Base-by-base conservation (phyloP, 2,797 vertebrate species). In the Poeciliopsis gracilis region DNA sequence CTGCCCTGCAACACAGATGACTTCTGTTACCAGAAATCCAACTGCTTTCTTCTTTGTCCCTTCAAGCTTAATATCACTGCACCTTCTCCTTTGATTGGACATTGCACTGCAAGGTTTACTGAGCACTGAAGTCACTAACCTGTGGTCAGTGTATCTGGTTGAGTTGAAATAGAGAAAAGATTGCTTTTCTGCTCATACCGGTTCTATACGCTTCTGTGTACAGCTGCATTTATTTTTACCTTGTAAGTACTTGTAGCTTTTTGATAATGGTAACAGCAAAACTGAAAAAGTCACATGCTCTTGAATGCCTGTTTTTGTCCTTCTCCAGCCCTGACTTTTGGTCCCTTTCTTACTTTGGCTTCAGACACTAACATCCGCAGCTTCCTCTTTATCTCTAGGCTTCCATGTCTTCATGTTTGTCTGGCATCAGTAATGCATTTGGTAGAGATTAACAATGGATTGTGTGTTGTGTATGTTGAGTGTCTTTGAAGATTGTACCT, bases 401-500 rank as follows among this genome's bases (percentile, higher is more conserved):
- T 82, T 53, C 72, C 0, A 2, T 82, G 76, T 90, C 82, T 77
- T 55, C 77, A 63, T 13, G 61, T 90, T 87, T 89, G 82, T 86
- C 43, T 75, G 83, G 74, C 86, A 81, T 87, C 86, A 87, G 80
- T 80, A 82, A 88, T 77, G 82, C 87, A 89, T 85, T 87, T 33
- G 43, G 66, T 46, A 78, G 86, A 91, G 87, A 91, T 92, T 90
- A 93, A 87, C 88, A 76, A 77, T 79, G 84, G 84, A 91, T 87
- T 88, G 87, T 87, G 87, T 75, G 86, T 84, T 84, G 72, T 87
- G 43, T 46, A 45, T 70, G 25, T 74, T 47, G 73, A 87, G 66
- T 82, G 59, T 82, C 78, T 82, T 81, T 67, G 69, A 73, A 83
- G 79, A 82, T 59, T 77, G 71, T 71, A 83, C 41, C 49, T 81